Conservation (phyloP, 2,888 invertebrate species). For the Phortica magna region DNA sequence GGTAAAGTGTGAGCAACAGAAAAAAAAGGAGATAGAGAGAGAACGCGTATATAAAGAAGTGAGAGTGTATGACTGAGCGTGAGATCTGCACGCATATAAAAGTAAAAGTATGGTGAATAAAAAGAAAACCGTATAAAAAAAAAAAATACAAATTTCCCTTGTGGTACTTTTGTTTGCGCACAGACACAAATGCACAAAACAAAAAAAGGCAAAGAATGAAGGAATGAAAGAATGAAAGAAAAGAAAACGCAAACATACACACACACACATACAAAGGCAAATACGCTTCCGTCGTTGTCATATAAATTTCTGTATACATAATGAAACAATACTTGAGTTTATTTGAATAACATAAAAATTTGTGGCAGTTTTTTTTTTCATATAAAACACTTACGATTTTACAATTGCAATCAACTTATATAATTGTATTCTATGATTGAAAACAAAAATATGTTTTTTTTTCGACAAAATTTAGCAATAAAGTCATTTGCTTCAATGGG, state of each 20-base stretch:
- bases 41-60: neutral
- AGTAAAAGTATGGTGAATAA: slow-evolving; percentile 71
- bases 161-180: slow-evolving; percentile 48
- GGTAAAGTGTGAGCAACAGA: neutral
- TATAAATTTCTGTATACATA: slow-evolving; percentile 61
- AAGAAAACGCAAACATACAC: slow-evolving; percentile 30
- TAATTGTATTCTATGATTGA: neutral
- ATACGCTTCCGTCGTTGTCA: slow-evolving; percentile 31
- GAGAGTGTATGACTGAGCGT: slow-evolving; percentile 13
- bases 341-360: slow-evolving; percentile 28
- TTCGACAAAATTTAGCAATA: neutral
- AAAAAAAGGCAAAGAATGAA: slow-evolving; percentile 30
- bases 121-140: slow-evolving; percentile 57
- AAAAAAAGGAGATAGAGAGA: slow-evolving; percentile 15
- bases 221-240: neutral
- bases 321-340: slow-evolving; percentile 44
- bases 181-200: slow-evolving; percentile 17
- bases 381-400: neutral
- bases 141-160: slow-evolving; percentile 60
- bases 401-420: neutral
- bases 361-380: neutral
- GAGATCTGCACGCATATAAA: slow-evolving; percentile 48
- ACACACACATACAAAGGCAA: neutral
- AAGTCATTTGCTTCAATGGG: slow-evolving; percentile 24
- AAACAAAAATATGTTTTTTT: neutral